Percentiles rank a stretch among this genome's conserved stretches.
Evolutionary conservation across 2,113 vertebrate species (phyloP).

Genomic region (Rhinichthys klamathensis): DNA sequence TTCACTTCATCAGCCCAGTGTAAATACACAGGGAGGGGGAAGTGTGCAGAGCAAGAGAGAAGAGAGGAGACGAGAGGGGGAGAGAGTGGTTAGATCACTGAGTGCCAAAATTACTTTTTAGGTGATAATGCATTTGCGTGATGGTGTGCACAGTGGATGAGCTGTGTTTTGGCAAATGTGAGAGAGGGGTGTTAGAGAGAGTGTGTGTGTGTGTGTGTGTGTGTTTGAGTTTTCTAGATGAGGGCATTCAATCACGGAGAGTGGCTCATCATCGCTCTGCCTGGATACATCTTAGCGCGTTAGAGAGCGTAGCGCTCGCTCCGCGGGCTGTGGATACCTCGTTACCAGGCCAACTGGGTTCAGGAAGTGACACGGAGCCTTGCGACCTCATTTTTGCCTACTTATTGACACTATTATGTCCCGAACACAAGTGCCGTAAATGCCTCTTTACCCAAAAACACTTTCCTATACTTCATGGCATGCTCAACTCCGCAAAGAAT

Average conservation of each 20-base stretch:
- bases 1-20: conserved; percentile 77
- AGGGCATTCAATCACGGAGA: conserved; percentile 41
- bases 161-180: conserved; percentile 44
- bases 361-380: conserved; percentile 30
- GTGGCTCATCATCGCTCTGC: conserved; percentile 38
- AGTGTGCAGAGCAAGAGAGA: conserved; percentile 41
- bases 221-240: conserved; percentile 45
- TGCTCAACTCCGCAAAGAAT: background rate
- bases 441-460: conserved; percentile 27
- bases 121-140: conserved; percentile 56
- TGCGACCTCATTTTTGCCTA: conserved; percentile 19
- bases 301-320: conserved; percentile 16
- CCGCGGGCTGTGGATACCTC: background rate
- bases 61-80: conserved; percentile 27
- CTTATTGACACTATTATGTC: conserved; percentile 28
- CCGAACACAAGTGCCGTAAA: conserved; percentile 17
- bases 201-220: conserved; percentile 21
- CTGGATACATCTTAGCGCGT: conserved; percentile 26
- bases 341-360: conserved; percentile 38
- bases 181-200: background rate
- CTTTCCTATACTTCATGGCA: conserved; percentile 6
- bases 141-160: conserved; percentile 16
- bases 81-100: conserved; percentile 53
- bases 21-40: conserved; percentile 73
- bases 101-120: conserved; percentile 62